phyloP scores from a whole-genome alignment of 2,888 invertebrate species.

The Pyrgus malvae region DNA sequence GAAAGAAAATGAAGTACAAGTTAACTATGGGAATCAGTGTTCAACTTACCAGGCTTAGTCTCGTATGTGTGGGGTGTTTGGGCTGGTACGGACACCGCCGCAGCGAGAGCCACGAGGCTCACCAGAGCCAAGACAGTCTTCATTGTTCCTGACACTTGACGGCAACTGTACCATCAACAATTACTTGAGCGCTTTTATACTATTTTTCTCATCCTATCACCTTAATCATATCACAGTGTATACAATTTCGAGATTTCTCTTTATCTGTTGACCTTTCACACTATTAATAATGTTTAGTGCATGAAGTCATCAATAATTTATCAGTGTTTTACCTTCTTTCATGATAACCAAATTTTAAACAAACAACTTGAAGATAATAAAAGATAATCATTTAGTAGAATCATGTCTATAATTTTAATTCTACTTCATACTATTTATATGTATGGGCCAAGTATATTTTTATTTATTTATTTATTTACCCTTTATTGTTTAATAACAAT shows the following conservation, averaged over 20 bases:
- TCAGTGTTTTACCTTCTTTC: not conserved
- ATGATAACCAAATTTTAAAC: not conserved
- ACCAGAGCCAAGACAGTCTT: conserved; percentile 72
- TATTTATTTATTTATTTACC: too few species aligned
- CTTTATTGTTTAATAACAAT: too few species aligned
- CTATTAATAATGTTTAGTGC: conserved; percentile 6
- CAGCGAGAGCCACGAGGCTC: conserved; percentile 60
- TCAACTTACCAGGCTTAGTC: conserved; percentile 34
- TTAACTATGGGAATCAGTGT: not conserved
- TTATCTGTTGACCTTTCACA: conserved; percentile 9
- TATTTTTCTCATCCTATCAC: not conserved
- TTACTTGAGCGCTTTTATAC: not conserved
- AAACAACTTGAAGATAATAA: too few species aligned
- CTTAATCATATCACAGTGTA: not conserved
- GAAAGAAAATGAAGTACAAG: too few species aligned
- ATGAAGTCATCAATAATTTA: not conserved
- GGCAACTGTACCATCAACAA: not conserved
- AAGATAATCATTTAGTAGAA: too few species aligned
- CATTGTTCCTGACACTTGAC: conserved; percentile 50
- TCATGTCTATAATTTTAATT: too few species aligned
- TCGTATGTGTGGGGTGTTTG: conserved; percentile 39
- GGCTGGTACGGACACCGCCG: conserved; percentile 45
- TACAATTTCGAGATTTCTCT: not conserved
- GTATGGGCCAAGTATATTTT: too few species aligned
- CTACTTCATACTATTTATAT: too few species aligned